Base-by-base conservation (phyloP, 2,888 invertebrate species). In the Bruchidius siliquastri region DNA sequence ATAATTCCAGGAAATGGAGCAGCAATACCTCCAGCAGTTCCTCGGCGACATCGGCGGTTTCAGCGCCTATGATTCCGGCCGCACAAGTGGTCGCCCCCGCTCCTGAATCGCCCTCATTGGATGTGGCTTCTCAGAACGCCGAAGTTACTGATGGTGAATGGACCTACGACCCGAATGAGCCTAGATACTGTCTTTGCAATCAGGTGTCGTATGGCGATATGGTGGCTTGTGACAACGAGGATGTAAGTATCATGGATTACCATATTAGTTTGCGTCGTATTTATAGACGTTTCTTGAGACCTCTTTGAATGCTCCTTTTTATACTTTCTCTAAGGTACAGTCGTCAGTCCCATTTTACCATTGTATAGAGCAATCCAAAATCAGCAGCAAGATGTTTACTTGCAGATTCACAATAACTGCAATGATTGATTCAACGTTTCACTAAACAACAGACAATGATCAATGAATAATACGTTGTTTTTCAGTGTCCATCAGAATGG, bases 211-310 rank as follows among this genome's bases (percentile, higher is more conserved):
- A 98, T 83, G 98, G 98, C 0, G 97, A 97, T 85, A 99, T 99
- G 99, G 98, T 99, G 69, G 99, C 98, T 76, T 99, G 99, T 88
- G 99, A 99, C 88, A 98, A 98, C 87, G 94, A 95, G 86, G 95
- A 96, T 84, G 96, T 96, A 86, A 91, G 93, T 90, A 49, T 49
- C 18, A 49, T 13, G 8, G 8, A 26, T n/a, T n/a, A n/a, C n/a
- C n/a, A n/a, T n/a, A n/a, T n/a, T n/a, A n/a, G n/a, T n/a, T n/a
- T n/a, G n/a, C n/a, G n/a, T n/a, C n/a, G n/a, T n/a, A n/a, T n/a
- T n/a, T n/a, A n/a, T n/a, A n/a, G n/a, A n/a, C n/a, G n/a, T n/a
- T n/a, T n/a, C n/a, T n/a, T n/a, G n/a, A n/a, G n/a, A n/a, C n/a
- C n/a, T n/a, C n/a, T n/a, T n/a, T n/a, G n/a, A n/a, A n/a, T n/a